These are phyloP conservation scores for Merodon equestris DNA, from an alignment of 2,888 invertebrate genomes.

Conservation along the genomic window DNA sequence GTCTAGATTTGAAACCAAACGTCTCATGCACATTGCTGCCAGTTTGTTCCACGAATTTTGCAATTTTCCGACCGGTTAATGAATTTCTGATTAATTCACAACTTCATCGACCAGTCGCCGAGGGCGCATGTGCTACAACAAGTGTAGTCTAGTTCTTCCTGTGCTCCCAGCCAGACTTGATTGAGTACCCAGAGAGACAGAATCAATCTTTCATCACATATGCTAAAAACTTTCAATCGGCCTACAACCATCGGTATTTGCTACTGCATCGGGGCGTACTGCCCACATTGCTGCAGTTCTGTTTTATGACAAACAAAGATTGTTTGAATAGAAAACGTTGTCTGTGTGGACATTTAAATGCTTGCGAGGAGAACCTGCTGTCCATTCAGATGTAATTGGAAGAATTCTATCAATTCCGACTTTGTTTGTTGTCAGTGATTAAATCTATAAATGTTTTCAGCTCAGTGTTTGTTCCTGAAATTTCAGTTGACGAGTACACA, in stretches of 20 bases:
- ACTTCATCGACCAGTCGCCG: not conserved
- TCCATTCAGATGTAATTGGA: not conserved
- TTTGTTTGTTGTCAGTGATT: no score
- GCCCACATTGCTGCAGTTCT: no score
- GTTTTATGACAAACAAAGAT: no score
- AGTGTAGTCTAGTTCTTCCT: not conserved
- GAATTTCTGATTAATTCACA: conserved; percentile 5
- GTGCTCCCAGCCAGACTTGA: conserved; percentile 1
- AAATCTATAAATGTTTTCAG: no score
- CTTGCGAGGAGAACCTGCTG: no score
- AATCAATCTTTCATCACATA: not conserved
- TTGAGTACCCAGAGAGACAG: not conserved
- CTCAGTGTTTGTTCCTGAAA: no score
- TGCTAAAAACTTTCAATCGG: not conserved
- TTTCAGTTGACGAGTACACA: no score
- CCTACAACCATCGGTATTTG: no score
- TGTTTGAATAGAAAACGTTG: no score
- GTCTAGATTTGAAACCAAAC: not conserved
- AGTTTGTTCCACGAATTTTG: not conserved
- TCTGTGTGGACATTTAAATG: no score
- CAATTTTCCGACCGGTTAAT: no score
- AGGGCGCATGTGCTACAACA: conserved; percentile 7
- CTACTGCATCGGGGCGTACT: no score
- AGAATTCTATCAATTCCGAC: not conserved
- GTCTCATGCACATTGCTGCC: not conserved